phyloP scores from a whole-genome alignment of 2,797 vertebrate species.

The Chaetodon trifasciatus region DNA sequence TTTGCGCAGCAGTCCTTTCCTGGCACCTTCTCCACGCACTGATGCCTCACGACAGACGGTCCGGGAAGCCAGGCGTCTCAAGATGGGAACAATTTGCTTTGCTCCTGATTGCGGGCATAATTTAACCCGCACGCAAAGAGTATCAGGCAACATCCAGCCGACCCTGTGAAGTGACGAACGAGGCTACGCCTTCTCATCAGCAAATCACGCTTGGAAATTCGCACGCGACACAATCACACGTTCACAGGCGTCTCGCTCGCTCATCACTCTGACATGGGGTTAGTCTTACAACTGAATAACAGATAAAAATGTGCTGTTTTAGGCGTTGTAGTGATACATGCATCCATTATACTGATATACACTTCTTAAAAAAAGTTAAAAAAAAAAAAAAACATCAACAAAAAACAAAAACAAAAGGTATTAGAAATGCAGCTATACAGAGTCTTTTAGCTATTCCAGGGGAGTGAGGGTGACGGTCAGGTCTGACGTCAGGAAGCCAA shows the following conservation, averaged over 20 bases:
- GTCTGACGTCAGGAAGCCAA: constrained; percentile 77
- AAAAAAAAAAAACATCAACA: constrained; percentile 84
- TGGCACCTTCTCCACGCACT: constrained; percentile 76
- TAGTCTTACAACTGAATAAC: constrained; percentile 72
- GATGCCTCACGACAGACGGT: constrained; percentile 69
- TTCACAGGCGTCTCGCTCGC: constrained; percentile 40
- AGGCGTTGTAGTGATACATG: constrained; percentile 94
- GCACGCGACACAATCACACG: constrained; percentile 50
- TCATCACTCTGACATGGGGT: constrained; percentile 55
- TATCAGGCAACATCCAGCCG: constrained; percentile 33
- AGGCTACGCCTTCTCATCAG: constrained; percentile 55
- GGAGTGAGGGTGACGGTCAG: constrained; percentile 88
- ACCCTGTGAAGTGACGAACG: constrained; percentile 47
- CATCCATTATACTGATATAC: constrained; percentile 88
- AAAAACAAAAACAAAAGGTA: constrained; percentile 88
- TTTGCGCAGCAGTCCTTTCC: constrained; percentile 77
- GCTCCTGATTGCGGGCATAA: constrained; percentile 49
- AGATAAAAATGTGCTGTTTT: constrained; percentile 74
- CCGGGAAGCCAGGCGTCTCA: constrained; percentile 36
- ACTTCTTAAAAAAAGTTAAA: constrained; percentile 86
- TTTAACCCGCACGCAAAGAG: constrained; percentile 23
- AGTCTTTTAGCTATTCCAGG: constrained; percentile 93
- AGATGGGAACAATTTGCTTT: constrained; percentile 55
- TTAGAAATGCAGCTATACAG: constrained; percentile 95
- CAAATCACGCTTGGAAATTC: constrained; percentile 33